Percentiles rank a stretch among this genome's conserved stretches.
Evolutionary conservation across 2,888 invertebrate genomes (phyloP).

Genomic region (Erebia aethiops): DNA sequence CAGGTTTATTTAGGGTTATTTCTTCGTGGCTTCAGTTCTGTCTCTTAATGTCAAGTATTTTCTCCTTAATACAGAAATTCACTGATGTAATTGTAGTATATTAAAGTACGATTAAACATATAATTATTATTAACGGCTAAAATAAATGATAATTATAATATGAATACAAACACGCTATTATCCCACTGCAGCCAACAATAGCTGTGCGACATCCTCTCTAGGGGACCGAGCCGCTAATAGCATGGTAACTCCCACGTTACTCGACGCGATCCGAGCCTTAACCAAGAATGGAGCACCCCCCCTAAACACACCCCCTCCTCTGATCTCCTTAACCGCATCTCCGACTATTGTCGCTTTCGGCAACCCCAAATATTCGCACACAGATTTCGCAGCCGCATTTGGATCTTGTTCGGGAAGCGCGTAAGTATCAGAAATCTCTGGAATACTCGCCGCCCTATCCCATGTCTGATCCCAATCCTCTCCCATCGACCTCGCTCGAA

Average conservation of each 20-base stretch:
- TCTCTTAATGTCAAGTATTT: not conserved
- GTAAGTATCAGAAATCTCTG: constrained; percentile 96
- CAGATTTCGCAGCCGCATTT: constrained; percentile 66
- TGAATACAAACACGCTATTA: constrained; percentile 61
- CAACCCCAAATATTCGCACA: constrained; percentile 70
- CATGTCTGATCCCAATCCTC: constrained; percentile 86
- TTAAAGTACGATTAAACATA: constrained; percentile 5
- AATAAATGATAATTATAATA: constrained; percentile 9
- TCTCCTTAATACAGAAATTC: not conserved
- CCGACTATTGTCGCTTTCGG: constrained; percentile 64
- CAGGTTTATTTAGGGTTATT: too few relatives aligned
- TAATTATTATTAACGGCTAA: constrained; percentile 4
- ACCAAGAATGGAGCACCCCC: constrained; percentile 95
- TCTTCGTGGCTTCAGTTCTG: not conserved
- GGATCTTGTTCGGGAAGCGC: constrained; percentile 86
- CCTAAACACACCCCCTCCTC: constrained; percentile 89
- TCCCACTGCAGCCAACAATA: constrained; percentile 93
- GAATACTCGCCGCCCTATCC: constrained; percentile 87
- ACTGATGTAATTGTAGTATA: constrained; percentile 4
- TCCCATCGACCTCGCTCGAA: constrained; percentile 57
- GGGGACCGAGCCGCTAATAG: constrained; percentile 94
- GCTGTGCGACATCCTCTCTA: constrained; percentile 92
- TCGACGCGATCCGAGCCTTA: constrained; percentile 90
- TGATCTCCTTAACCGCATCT: constrained; percentile 71
- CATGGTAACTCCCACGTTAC: constrained; percentile 93